Evolutionary conservation across 2,888 invertebrate species (phyloP), one percentile per base, ranked within the genome.

Genomic region (Hipparchia sbordonii): DNA sequence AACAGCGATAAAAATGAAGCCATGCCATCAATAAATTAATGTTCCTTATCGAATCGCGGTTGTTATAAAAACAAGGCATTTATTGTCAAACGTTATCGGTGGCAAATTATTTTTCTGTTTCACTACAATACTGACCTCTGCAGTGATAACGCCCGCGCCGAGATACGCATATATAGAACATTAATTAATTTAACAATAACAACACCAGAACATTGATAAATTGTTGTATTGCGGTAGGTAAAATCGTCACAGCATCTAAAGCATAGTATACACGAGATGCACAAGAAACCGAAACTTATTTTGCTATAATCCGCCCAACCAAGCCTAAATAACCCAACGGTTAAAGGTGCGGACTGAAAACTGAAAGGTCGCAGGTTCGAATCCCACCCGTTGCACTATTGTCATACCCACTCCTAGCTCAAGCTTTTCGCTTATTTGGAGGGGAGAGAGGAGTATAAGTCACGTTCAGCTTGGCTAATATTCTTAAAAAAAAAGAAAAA

Each of bases 81-180:
- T 85, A 85, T 83, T 87, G 79, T 87, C 84, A 85, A 82, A 85
- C 74, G 77, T 89, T 91, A 92, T 91, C 91, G 79, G 81, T 85
- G 84, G 90, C 91, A 91, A 92, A 92, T 92, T 92, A 90, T 92
- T 91, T 91, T 92, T 91, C 89, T 90, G 89, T 89, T 87, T 82
- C 82, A 82, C 84, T 85, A 57, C 80, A 83, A 83, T 81, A 84
- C 79, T 87, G 89, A 90, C 90, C 90, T 81, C 80, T 79, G 80
- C 82, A 83, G 80, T 78, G 79, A 77, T 77, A 88, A 89, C 72
- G 48, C 1, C 48, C 7, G 71, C 75, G 74, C 72, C 73, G 74
- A 73, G 70, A 74, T 72, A 71, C 72, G 74, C 73, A 71, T 62
- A 75, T 78, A 75, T 76, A 66, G 71, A 76, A 77, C 81, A 82